A percentile compares a stretch with the other conserved stretches of the same genome.
Conservation (phyloP, 2,888 invertebrate species). For the Labia minor region DNA sequence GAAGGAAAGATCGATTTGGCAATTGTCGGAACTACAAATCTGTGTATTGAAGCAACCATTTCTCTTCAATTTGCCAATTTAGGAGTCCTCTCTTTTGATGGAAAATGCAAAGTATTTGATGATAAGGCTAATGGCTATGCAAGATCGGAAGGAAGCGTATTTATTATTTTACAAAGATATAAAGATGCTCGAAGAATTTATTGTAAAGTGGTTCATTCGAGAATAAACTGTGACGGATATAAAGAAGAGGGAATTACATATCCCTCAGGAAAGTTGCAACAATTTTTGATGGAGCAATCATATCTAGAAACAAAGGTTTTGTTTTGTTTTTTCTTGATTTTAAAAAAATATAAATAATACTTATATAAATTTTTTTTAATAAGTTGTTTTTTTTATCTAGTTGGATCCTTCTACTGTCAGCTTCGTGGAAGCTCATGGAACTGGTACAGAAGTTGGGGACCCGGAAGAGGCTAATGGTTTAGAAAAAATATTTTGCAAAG, state of each 20-base stretch:
- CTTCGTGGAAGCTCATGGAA: too few relatives aligned
- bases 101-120: constrained; percentile 47
- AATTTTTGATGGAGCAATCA: constrained; percentile 36
- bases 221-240: constrained; percentile 43
- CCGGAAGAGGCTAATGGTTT: constrained; percentile 82
- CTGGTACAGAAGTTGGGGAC: constrained; percentile 56
- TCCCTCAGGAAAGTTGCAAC: constrained; percentile 27
- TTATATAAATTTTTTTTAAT: too few relatives aligned
- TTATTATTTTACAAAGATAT: constrained; percentile 34
- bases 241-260: constrained; percentile 37
- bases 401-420: too few relatives aligned
- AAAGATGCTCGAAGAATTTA: constrained; percentile 35
- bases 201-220: constrained; percentile 39
- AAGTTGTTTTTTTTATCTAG: too few relatives aligned
- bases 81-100: constrained; percentile 44
- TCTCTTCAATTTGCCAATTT: constrained; percentile 44
- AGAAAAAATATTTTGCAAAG: constrained; percentile 63
- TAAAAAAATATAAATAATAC: too few relatives aligned
- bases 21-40: constrained; percentile 44
- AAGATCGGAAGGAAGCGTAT: constrained; percentile 36
- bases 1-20: constrained; percentile 42
- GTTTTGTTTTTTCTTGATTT: too few relatives aligned
- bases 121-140: constrained; percentile 36
- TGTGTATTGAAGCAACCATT: constrained; percentile 42
- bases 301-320: constrained; percentile 40